Evolutionary conservation across 2,113 vertebrate species (phyloP), one percentile per base, ranked within the genome.

Genomic region (Pandion haliaetus): DNA sequence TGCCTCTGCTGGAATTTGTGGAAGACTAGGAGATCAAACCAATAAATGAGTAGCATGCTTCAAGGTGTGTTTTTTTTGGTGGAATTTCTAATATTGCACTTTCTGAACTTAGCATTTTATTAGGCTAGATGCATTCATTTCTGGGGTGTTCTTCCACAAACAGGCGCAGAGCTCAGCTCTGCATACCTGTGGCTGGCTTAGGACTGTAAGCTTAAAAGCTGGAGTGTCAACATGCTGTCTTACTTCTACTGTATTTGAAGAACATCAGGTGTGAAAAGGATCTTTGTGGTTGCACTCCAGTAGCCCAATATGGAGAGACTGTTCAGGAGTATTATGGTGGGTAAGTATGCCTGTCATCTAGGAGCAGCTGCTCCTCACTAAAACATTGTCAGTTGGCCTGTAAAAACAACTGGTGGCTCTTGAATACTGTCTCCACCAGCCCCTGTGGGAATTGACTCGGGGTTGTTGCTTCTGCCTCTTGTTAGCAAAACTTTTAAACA

Each of bases 371-470:
- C 66, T 93, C 28, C 13, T 40, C 61, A 12, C 71, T 59, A 5
- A 19, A 59, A 21, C 19, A 2, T 4, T 24, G 52, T 34, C 61
- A 42, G 59, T 0, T 81, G 45, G 24, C 79, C 55, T 82, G 31
- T 19, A 31, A 40, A 88, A 88, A 63, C 79, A 80, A 31, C 61
- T 71, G 79, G 61, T 88, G 78, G 50, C 47, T 92, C 59, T 32
- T 31, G 44, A 62, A n/a, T 15, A 24, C 47, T 54, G 24, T 66
- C n/a, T 65, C 28, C 88, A 74, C 61, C 2, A 7, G 61, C 32
- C 28, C 14, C 4, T 0, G 1, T 17, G 29, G 54, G 45, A 69
- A 58, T 2, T 65, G 49, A 47, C 24, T 77, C 0, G 2, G 23
- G 23, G 19, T 55, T 92, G 62, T 61, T 81, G 54, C 29, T 93